These are phyloP conservation scores for Gallinago jamesoni DNA, from an alignment of 2,113 vertebrate genomes.

Conservation along the genomic window DNA sequence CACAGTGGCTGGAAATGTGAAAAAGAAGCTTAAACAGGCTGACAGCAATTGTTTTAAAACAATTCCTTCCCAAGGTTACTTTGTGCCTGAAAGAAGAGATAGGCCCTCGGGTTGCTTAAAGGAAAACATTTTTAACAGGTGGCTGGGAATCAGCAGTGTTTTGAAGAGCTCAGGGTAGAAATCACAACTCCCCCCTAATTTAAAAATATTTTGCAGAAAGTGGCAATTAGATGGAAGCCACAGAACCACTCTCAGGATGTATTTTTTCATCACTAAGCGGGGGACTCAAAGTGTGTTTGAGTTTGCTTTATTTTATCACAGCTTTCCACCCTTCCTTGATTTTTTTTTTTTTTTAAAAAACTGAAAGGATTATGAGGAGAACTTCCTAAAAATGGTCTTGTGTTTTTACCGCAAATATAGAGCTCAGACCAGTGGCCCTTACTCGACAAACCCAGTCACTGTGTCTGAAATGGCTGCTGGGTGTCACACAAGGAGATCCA, in stretches of 20 bases:
- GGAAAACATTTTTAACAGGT: neutral
- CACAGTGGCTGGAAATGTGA: neutral
- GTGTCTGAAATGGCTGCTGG: neutral
- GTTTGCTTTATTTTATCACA: neutral
- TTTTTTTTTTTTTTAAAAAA: neutral
- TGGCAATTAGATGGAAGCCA: neutral
- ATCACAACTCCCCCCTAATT: rapidly evolving
- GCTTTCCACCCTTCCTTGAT: neutral
- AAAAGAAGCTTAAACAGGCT: neutral
- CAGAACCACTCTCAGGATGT: neutral
- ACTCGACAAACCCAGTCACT: neutral
- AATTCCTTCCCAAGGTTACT: neutral
- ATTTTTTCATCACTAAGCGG: neutral
- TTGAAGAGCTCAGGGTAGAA: neutral
- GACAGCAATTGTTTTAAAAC: neutral
- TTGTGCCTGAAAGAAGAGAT: neutral
- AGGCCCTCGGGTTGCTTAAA: neutral
- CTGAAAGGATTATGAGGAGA: neutral
- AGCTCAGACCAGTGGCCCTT: neutral
- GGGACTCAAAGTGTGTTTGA: neutral
- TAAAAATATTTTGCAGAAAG: neutral
- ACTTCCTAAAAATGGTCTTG: neutral
- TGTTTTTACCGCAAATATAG: neutral
- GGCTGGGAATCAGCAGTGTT: neutral
- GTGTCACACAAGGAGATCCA: neutral